Evolutionary conservation across 2,888 invertebrate species (phyloP), one percentile per base, ranked within the genome.

Genomic region (Tanypteryx hageni): DNA sequence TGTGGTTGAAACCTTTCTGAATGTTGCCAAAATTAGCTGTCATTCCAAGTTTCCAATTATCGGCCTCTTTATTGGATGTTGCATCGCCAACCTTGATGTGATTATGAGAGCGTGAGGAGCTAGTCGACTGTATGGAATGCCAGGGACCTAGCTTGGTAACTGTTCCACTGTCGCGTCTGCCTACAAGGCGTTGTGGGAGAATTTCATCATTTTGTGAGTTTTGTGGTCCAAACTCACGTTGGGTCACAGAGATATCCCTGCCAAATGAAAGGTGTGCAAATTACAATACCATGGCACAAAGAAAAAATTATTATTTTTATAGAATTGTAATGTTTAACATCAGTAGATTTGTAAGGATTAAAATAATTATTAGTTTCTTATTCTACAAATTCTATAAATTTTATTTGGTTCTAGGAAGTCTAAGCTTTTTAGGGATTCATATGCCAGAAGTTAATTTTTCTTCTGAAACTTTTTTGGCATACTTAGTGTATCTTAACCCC

Each of bases 11-110:
- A n/a, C 89, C 64, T n/a, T 27, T 89, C 7, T 16, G 89, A 44
- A 58, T 68, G 44, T 89, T 89, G 9, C 89, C 89, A 68, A 59
- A 89, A 11, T 31, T 61, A 56, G 31, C 44, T 44, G 89, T 64
- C 13, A n/a, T 44, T 2, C 16, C 89, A n/a, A 64, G 27, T 64
- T 18, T 89, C 31, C 61, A 89, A 18, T 89, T 89, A 0, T 89
- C 89, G 0, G 64, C 13, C n/a, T 89, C 89, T 56, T 89, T 44
- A 44, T 44, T 89, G 13, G 44, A 56, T 18, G 27, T 1, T 10
- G 68, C 18, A 44, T 31, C 31, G 27, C 22, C 27, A 10, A 9
- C 27, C 27, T 76, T 76, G 27, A 27, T 22, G n/a, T 18, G 68
- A 22, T 76, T 76, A 13, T 22, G 76, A 76, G 27, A 10, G 27